Percentiles rank a stretch among this genome's conserved stretches.
Evolutionary conservation across 2,113 vertebrate genomes (phyloP).

Genomic region (Cynocephalus volans): DNA sequence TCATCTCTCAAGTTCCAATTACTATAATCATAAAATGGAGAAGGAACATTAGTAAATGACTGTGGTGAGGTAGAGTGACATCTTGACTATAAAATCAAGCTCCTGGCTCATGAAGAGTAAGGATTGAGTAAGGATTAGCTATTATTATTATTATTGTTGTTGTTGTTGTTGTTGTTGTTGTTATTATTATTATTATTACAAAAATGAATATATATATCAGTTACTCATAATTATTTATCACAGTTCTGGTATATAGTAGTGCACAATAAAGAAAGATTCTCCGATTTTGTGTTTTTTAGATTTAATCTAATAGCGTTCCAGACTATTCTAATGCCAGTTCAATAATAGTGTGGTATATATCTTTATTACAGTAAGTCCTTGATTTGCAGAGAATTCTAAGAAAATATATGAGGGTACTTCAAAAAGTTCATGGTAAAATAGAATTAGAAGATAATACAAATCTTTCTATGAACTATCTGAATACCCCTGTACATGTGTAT

Average conservation of each 20-base stretch:
- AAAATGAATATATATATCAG: background rate
- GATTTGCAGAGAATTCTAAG: slow-evolving; percentile 29
- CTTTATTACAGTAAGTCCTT: background rate
- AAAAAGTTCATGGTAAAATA: no score
- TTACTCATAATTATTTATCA: background rate
- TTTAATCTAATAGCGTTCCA: background rate
- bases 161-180: background rate
- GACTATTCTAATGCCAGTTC: background rate
- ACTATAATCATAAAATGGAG: background rate
- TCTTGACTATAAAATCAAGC: background rate
- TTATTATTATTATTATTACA: background rate
- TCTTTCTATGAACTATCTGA: no score
- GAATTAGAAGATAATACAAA: no score
- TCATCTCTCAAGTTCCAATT: background rate
- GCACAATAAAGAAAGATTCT: background rate
- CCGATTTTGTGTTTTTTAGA: background rate
- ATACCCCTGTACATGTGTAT: background rate
- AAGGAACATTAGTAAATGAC: background rate
- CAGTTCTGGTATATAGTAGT: background rate
- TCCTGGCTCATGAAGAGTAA: background rate
- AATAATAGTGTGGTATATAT: background rate
- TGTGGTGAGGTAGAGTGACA: background rate
- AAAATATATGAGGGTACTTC: background rate
- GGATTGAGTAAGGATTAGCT: background rate
- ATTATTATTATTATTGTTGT: background rate